Conservation (phyloP, 2,797 vertebrate species). For the Nasua narica region DNA sequence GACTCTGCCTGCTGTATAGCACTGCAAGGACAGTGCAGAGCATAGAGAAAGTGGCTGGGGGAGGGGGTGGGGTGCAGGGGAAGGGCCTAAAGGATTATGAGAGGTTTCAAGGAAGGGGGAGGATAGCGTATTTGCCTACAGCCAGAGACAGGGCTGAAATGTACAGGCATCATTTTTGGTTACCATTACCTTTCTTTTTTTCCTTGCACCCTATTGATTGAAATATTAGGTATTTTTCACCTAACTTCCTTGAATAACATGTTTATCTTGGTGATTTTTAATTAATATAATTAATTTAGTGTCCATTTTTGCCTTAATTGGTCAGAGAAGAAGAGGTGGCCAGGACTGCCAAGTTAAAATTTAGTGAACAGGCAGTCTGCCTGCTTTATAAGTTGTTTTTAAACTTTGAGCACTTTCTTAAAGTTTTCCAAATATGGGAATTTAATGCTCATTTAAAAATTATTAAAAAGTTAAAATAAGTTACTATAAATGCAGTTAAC, state of each 20-base stretch:
- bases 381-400: not conserved
- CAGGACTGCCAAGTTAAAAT: not conserved
- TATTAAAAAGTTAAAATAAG: slow-evolving; percentile 27
- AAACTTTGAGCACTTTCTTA: not conserved
- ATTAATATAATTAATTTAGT: slow-evolving; percentile 8
- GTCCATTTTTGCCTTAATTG: not conserved
- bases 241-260: slow-evolving; percentile 17
- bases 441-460: not conserved
- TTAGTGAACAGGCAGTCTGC: not conserved
- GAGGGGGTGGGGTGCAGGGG: not conserved
- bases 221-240: not conserved
- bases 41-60: not conserved
- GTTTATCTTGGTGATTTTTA: not conserved
- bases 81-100: not conserved
- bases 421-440: slow-evolving; percentile 1
- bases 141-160: not conserved
- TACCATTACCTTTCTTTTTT: not conserved
- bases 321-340: not conserved
- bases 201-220: not conserved
- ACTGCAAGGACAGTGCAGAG: not conserved
- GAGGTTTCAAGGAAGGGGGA: not conserved
- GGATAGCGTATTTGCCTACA: not conserved
- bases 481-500: slow-evolving; percentile 19
- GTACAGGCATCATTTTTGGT: not conserved
- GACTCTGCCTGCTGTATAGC: not conserved